Evolutionary conservation across 2,797 vertebrate species (phyloP), one percentile per base, ranked within the genome.

Genomic region (Psittacula echo): DNA sequence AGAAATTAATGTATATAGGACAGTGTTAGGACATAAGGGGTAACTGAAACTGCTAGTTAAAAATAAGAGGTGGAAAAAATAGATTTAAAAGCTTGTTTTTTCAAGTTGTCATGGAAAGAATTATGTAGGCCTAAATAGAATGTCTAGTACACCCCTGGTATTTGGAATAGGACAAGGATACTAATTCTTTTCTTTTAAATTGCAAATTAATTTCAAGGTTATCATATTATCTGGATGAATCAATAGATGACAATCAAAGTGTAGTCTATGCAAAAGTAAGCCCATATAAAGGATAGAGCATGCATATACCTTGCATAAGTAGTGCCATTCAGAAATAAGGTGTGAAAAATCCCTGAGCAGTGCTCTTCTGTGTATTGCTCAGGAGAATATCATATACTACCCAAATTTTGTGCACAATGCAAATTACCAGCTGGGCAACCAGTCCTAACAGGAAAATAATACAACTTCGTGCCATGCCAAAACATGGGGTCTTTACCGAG

Each of bases 1-100:
- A 53, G 47, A 92, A 87, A 91, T 93, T 79, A 91, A 73, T 61
- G 64, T 58, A 62, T 87, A 11, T 29, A 87, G 67, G 65, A 87
- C 32, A n/a, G 48, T 62, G 32, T 10, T 77, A 78, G 64, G 44
- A 65, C 67, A 44, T 11, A 45, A 30, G 9, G 80, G 41, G 48
- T 70, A 89, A 95, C 94, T 93, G 37, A 68, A 88, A 80, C 8
- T 77, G 37, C 37, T 88, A 56, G 78, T 90, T 94, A 51, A 75
- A 96, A 94, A 87, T 54, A 77, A 94, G 61, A 85, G 50, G 50
- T 16, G 10, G 15, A 56, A 84, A 81, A 90, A 91, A 67, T 44
- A 47, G 26, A 37, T 62, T 34, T 23, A 41, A 83, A 92, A 58
- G 68, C 22, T 65, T 44, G 8, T 2, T 58, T 84, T 44, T 89